Evolutionary conservation across 2,113 vertebrate species (phyloP), one percentile per base, ranked within the genome.

Genomic region (Spilogale gracilis): DNA sequence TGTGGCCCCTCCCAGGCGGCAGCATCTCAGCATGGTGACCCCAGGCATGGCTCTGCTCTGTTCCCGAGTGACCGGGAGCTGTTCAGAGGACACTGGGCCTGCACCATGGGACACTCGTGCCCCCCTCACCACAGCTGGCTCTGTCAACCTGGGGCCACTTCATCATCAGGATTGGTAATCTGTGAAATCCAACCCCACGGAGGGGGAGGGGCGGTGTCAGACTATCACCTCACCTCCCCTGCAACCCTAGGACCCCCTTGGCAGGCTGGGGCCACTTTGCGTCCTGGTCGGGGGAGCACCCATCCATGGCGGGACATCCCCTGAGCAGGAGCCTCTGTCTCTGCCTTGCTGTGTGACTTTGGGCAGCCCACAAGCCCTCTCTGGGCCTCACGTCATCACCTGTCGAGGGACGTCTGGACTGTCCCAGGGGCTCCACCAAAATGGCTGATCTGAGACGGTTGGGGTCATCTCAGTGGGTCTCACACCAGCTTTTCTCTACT

Each of bases 81-180:
- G 48, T 61, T 96, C 38, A 25, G 54, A 89, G 43, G 83, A 32
- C 21, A 14, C 9, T 2, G 0, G 23, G 17, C 50, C 56, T 48
- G 16, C 30, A 3, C 14, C 3, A 1, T 2, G 54, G 27, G 60
- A 23, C 12, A 18, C 61, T 3, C 25, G 2, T 11, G n/a, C 10
- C 32, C 23, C 61, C 20, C 5, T 78, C 48, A 2, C 14, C 48
- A 4, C 11, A 4, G 63, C 23, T 20, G 32, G 50, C 94, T 52
- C 69, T 25, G 23, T 16, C 16, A 4, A 17, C 52, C 63, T 2
- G 1, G 14, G 25, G 52, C 32, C 9, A 1, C 18, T 56, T 30
- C 56, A 58, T 58, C 1, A 12, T 18, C 16, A 8, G 73, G 0
- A 11, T 25, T 25, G 80, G 6, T 16, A 45, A 56, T 78, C 43